Conservation (phyloP, 1,140 invertebrate species). For the Euura saliciscinereae region DNA sequence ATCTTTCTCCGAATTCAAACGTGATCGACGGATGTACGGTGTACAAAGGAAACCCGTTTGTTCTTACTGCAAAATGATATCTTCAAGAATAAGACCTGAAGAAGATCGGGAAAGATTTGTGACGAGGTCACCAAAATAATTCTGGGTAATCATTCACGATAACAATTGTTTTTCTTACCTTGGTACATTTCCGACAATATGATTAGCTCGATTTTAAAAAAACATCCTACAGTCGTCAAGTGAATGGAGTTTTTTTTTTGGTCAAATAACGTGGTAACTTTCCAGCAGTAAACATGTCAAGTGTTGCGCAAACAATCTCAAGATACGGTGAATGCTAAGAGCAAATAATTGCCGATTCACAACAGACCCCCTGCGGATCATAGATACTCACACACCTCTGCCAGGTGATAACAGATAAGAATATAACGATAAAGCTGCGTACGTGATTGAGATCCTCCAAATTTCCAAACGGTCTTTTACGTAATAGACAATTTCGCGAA, state of each 20-base stretch:
- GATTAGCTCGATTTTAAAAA: too few species aligned
- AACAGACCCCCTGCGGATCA: not conserved
- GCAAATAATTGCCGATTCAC: not conserved
- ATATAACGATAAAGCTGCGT: not conserved
- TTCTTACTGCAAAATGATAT: too few species aligned
- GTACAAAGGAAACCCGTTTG: too few species aligned
- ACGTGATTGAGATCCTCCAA: too few species aligned
- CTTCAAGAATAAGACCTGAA: too few species aligned
- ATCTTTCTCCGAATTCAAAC: too few species aligned
- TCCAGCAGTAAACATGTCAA: not conserved
- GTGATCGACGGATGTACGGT: too few species aligned
- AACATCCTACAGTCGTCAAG: not conserved
- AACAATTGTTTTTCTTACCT: not conserved
- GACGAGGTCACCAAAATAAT: not conserved
- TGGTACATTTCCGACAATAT: not conserved
- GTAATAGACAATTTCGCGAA: too few species aligned
- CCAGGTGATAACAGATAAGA: not conserved
- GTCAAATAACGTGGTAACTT: not conserved
- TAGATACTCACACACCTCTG: not conserved
- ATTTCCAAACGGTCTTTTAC: too few species aligned
- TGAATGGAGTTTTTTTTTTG: not conserved
- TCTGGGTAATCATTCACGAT: not conserved
- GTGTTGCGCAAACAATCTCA: not conserved
- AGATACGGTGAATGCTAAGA: not conserved
- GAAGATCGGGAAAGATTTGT: not conserved